phyloP scores from a whole-genome alignment of 2,888 invertebrate genomes.

The Ceriagrion tenellum region DNA sequence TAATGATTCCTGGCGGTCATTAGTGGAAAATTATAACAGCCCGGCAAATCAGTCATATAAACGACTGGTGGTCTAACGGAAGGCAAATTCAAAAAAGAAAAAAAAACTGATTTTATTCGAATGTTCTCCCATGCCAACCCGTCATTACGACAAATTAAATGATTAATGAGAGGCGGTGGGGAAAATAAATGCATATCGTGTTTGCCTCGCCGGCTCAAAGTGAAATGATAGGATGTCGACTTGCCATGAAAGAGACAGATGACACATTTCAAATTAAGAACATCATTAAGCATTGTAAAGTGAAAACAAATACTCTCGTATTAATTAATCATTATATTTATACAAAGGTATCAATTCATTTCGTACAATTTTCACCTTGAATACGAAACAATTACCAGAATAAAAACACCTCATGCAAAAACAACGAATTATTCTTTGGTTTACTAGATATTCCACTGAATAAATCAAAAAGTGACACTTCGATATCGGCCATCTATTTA shows the following conservation, averaged over 20 bases:
- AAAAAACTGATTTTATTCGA: neutral
- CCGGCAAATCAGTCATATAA: neutral
- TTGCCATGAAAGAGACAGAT: neutral
- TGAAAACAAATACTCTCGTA: neutral
- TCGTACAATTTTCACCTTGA: neutral
- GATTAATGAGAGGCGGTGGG: neutral
- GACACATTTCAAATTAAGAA: neutral
- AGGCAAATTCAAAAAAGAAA: neutral
- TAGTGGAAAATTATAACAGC: neutral
- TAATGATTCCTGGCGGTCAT: slow-evolving; percentile 21
- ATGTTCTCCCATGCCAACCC: neutral
- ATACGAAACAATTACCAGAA: neutral
- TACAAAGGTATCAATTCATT: neutral
- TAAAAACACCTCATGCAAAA: neutral
- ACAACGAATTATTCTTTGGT: neutral
- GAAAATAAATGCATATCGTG: neutral
- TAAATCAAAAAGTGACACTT: too few relatives aligned
- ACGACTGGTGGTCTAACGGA: neutral
- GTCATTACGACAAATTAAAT: slow-evolving; percentile 32
- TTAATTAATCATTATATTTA: slow-evolving; percentile 1
- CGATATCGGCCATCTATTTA: too few relatives aligned
- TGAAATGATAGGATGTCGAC: neutral
- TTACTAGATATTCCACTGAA: neutral
- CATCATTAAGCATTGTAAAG: neutral
- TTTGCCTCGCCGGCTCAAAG: neutral